These are phyloP conservation scores for Pocota personata DNA, from an alignment of 2,888 invertebrate genomes.

Conservation along the genomic window DNA sequence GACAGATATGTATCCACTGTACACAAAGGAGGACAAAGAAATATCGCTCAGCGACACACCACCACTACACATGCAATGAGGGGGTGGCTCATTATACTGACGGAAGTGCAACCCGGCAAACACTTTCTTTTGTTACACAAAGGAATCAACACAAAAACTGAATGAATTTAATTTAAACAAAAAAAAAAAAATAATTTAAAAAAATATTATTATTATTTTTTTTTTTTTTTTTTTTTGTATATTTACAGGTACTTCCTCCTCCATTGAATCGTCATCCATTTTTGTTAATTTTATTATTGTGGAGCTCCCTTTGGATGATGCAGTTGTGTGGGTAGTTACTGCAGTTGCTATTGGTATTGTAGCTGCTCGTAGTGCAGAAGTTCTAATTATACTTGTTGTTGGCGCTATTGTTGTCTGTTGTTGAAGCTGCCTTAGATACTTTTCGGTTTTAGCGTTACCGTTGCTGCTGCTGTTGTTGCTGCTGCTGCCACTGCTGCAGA, in stretches of 20 bases:
- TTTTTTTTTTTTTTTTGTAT: slow-evolving; percentile 55
- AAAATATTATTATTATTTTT: too few species aligned
- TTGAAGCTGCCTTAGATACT: slow-evolving; percentile 65
- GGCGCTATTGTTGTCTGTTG: slow-evolving; percentile 76
- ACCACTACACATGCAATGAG: slow-evolving; percentile 2
- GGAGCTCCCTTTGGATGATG: slow-evolving; percentile 61
- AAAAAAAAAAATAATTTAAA: neutral
- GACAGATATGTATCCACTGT: neutral
- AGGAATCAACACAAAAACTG: neutral
- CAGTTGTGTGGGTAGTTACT: slow-evolving; percentile 69
- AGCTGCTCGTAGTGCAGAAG: slow-evolving; percentile 74
- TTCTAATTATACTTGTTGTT: slow-evolving; percentile 70
- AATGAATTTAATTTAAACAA: neutral
- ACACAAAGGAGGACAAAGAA: slow-evolving; percentile 67
- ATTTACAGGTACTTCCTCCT: slow-evolving; percentile 79
- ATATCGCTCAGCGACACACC: slow-evolving; percentile 6
- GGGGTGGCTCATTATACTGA: slow-evolving; percentile 7
- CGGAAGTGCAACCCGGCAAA: slow-evolving; percentile 56
- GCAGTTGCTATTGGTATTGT: slow-evolving; percentile 74
- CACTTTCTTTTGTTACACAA: neutral
- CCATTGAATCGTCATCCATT: slow-evolving; percentile 74
- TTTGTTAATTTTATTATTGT: slow-evolving; percentile 65
- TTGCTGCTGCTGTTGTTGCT: slow-evolving; percentile 71
- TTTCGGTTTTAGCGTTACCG: slow-evolving; percentile 54
- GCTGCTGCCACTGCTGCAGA: slow-evolving; percentile 71